Conservation (phyloP, 2,113 vertebrate species). For the Fukomys damarensis region DNA sequence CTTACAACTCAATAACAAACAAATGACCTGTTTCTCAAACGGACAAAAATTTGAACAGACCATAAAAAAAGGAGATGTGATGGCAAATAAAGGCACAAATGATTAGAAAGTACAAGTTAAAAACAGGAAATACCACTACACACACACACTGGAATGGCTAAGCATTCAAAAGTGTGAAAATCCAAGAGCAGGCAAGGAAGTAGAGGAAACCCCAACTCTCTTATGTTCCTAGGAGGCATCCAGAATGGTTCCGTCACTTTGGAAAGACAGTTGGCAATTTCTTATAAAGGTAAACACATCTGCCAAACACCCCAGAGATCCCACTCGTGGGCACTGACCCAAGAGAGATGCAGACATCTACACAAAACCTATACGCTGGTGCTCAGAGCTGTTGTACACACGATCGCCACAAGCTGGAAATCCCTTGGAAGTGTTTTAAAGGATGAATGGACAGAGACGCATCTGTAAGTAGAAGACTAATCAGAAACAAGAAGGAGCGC, state of each 20-base stretch:
- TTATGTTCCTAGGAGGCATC: background rate
- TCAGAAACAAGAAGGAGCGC: background rate
- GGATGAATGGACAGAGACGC: background rate
- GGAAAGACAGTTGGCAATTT: background rate
- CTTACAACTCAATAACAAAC: background rate
- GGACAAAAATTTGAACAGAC: background rate
- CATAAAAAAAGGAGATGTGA: background rate
- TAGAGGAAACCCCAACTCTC: background rate
- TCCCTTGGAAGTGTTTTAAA: background rate
- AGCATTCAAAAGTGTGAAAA: background rate
- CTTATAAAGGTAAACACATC: background rate
- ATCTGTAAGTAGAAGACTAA: background rate
- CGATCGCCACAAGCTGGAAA: background rate
- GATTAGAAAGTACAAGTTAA: constrained; percentile 22
- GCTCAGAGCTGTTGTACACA: background rate
- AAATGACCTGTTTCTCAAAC: background rate
- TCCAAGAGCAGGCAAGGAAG: background rate
- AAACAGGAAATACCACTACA: background rate
- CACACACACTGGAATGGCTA: background rate
- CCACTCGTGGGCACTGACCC: background rate
- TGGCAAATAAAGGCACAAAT: background rate
- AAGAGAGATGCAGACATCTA: background rate
- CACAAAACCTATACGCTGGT: background rate
- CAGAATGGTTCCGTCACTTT: background rate
- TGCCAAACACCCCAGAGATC: background rate